A percentile compares a stretch with the other conserved stretches of the same genome.
These are phyloP conservation scores for Suncus etruscus DNA, from an alignment of 2,113 vertebrate genomes.

Conservation along the genomic window DNA sequence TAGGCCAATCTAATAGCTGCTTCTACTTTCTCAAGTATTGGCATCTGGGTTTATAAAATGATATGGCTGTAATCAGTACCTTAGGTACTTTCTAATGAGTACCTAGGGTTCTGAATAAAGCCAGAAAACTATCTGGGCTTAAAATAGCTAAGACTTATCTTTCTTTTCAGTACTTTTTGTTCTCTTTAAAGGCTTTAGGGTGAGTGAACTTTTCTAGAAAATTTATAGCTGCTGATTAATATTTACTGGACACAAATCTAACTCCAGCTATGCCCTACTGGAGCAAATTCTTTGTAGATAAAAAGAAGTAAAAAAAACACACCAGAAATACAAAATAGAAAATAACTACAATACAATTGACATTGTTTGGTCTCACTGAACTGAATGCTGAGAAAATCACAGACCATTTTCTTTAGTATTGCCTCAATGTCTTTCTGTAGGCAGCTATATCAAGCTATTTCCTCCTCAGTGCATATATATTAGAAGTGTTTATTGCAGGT, in stretches of 20 bases:
- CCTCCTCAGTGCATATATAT: background rate
- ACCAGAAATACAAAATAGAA: background rate
- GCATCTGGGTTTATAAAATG: too few species aligned
- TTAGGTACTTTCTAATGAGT: background rate
- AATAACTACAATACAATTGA: background rate
- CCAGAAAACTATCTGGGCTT: background rate
- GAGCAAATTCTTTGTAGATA: slow-evolving; percentile 11
- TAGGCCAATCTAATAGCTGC: background rate
- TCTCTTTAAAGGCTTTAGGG: background rate
- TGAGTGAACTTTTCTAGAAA: background rate
- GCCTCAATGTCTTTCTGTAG: background rate
- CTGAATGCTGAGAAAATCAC: background rate
- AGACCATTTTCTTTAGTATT: background rate
- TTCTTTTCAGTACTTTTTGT: background rate
- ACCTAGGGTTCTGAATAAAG: background rate
- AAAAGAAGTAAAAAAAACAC: background rate
- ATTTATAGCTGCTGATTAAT: slow-evolving; percentile 20
- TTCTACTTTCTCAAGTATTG: background rate
- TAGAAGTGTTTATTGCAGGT: background rate
- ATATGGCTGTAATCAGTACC: background rate
- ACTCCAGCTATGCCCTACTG: background rate
- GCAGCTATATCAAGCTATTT: background rate
- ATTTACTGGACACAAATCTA: slow-evolving; percentile 49
- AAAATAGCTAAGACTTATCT: background rate
- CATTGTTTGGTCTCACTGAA: background rate